Percentiles rank a stretch among this genome's conserved stretches.
Conservation (phyloP, 2,113 vertebrate genomes). For the Penelope pileata region DNA sequence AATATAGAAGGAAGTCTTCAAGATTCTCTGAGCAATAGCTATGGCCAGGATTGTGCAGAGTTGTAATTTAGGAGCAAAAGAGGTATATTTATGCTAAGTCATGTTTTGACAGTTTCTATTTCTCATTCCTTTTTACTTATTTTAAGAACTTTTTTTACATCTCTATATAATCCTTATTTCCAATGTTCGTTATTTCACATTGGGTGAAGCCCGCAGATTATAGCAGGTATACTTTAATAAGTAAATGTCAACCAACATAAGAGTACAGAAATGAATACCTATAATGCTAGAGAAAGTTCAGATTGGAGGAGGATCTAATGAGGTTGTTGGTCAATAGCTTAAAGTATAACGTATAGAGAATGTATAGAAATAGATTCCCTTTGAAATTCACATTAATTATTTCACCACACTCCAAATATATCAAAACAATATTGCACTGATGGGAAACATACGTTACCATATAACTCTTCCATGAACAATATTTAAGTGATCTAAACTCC, state of each 20-base stretch:
- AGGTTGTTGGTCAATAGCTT: neutral
- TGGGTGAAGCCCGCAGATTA: neutral
- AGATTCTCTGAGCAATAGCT: neutral
- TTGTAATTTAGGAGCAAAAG: neutral
- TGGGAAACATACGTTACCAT: neutral
- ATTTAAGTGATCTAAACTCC: neutral
- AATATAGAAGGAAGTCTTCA: neutral
- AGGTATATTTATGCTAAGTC: neutral
- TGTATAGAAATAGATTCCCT: neutral
- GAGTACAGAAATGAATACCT: neutral
- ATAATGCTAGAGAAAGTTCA: neutral
- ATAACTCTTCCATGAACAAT: neutral
- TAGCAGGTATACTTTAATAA: neutral
- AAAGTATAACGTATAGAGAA: neutral
- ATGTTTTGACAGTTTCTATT: neutral
- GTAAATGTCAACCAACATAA: neutral
- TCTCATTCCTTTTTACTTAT: neutral
- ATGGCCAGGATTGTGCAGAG: neutral
- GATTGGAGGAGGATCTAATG: neutral
- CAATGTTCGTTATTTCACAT: neutral
- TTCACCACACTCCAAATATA: neutral
- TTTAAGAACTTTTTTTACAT: neutral
- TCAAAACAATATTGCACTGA: neutral
- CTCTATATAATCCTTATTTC: neutral
- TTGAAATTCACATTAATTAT: neutral